Conservation (phyloP, 1,140 invertebrate genomes). For the Drosophila kurseongensis region DNA sequence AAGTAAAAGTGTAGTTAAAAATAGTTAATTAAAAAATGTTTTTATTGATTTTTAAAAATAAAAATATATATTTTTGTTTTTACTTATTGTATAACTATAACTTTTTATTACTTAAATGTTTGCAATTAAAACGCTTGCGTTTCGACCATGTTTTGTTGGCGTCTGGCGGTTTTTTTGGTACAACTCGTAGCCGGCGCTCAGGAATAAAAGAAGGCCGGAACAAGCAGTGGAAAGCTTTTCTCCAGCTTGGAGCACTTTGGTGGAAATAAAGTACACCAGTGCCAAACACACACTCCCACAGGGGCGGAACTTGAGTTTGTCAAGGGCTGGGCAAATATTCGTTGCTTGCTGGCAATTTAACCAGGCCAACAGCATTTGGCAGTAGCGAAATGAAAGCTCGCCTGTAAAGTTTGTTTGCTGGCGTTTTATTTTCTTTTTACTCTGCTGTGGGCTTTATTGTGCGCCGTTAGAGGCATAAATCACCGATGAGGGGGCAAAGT, state of each 20-base stretch:
- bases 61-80: no score
- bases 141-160: slow-evolving; percentile 57
- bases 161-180: slow-evolving; percentile 74
- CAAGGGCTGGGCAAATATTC: slow-evolving; percentile 75
- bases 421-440: background rate
- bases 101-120: background rate
- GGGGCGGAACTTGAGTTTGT: slow-evolving; percentile 23
- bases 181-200: slow-evolving; percentile 59
- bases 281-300: slow-evolving; percentile 3
- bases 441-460: slow-evolving; percentile 17
- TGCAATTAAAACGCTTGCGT: slow-evolving; percentile 26
- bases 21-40: background rate
- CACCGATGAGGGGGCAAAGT: slow-evolving; percentile 50
- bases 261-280: no score
- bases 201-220: slow-evolving; percentile 10
- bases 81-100: background rate
- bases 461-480: slow-evolving; percentile 54
- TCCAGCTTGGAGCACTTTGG: background rate
- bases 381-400: slow-evolving; percentile 57
- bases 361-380: slow-evolving; percentile 56
- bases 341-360: slow-evolving; percentile 72
- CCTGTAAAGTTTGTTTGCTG: slow-evolving; percentile 30
- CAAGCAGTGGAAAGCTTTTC: slow-evolving; percentile 36
- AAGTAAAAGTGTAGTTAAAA: no score
- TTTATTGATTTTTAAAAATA: background rate